A percentile compares a stretch with the other conserved stretches of the same genome.
phyloP scores from a whole-genome alignment of 2,888 invertebrate genomes.

The Ectemnius cavifrons region DNA sequence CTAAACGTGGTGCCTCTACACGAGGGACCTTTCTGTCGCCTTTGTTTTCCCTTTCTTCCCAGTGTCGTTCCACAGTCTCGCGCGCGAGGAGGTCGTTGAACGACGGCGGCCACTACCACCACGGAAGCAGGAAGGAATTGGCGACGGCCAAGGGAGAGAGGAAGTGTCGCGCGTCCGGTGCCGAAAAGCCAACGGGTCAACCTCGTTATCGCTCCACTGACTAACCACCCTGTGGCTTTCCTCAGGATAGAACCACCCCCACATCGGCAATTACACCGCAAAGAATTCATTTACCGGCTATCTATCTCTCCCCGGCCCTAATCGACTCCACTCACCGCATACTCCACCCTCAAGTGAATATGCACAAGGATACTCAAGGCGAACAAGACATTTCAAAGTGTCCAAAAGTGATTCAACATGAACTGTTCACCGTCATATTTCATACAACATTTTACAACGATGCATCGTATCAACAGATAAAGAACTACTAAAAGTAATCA shows the following conservation, averaged over 20 bases:
- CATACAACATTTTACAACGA: too few species aligned
- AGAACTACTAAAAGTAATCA: too few species aligned
- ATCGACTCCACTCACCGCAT: too few species aligned
- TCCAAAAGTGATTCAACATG: too few species aligned
- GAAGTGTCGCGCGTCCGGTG: conserved; percentile 2
- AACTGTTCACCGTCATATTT: too few species aligned
- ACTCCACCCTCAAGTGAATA: too few species aligned
- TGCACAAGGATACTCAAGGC: too few species aligned
- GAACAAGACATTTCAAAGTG: too few species aligned
- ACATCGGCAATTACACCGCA: conserved; percentile 9
- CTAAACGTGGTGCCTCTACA: conserved; percentile 73
- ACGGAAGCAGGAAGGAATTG: conserved; percentile 54
- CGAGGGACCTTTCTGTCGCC: conserved; percentile 73
- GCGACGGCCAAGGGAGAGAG: conserved; percentile 31
- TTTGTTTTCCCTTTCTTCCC: conserved; percentile 77
- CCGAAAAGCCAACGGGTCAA: conserved; percentile 4
- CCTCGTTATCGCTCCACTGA: conserved; percentile 1
- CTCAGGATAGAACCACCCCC: background rate
- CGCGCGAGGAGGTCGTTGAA: conserved; percentile 60
- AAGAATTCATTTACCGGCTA: conserved; percentile 25
- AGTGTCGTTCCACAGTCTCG: conserved; percentile 74
- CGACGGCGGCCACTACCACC: conserved; percentile 26
- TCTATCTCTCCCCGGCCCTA: too few species aligned
- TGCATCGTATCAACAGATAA: too few species aligned
- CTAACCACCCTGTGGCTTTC: background rate